Evolutionary conservation across 2,797 vertebrate genomes (phyloP).

Genomic region (Clarias fuscus): DNA sequence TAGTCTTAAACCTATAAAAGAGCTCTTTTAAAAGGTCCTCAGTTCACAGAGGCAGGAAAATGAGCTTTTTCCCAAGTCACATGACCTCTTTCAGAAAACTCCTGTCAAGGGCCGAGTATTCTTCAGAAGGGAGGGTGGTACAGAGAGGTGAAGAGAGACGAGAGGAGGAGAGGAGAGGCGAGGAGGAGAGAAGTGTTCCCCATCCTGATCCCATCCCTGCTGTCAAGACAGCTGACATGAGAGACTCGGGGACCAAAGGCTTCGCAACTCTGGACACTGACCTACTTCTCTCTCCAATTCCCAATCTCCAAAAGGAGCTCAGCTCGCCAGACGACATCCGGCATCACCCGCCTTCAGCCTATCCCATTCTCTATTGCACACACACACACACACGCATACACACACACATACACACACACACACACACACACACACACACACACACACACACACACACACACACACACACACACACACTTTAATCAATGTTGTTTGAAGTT

Average conservation of each 20-base stretch:
- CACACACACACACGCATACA: slow-evolving; percentile 14
- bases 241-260: slow-evolving; percentile 72
- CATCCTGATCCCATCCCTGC: slow-evolving; percentile 76
- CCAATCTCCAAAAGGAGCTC: slow-evolving; percentile 44
- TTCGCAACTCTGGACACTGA: slow-evolving; percentile 78
- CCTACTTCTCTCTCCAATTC: slow-evolving; percentile 71
- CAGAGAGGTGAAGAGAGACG: slow-evolving; percentile 57
- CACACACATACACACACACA: slow-evolving; percentile 5
- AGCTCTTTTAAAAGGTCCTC: slow-evolving; percentile 9
- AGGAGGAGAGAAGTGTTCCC: slow-evolving; percentile 68
- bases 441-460: slow-evolving; percentile 5
- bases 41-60: slow-evolving; percentile 41
- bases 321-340: slow-evolving; percentile 65
- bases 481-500: slow-evolving; percentile 12
- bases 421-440: slow-evolving; percentile 11
- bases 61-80: slow-evolving; percentile 73
- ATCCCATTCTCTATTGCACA: slow-evolving; percentile 8
- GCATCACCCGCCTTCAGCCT: slow-evolving; percentile 35
- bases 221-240: slow-evolving; percentile 77
- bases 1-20: slow-evolving; percentile 15
- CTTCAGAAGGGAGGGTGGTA: slow-evolving; percentile 68
- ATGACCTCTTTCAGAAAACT: slow-evolving; percentile 81
- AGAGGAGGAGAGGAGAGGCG: slow-evolving; percentile 57
- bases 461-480: neutral
- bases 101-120: slow-evolving; percentile 77